Percentiles rank a stretch among this genome's conserved stretches.
Evolutionary conservation across 1,140 invertebrate genomes (phyloP).

Genomic region (Caenorhabditis inopinata): DNA sequence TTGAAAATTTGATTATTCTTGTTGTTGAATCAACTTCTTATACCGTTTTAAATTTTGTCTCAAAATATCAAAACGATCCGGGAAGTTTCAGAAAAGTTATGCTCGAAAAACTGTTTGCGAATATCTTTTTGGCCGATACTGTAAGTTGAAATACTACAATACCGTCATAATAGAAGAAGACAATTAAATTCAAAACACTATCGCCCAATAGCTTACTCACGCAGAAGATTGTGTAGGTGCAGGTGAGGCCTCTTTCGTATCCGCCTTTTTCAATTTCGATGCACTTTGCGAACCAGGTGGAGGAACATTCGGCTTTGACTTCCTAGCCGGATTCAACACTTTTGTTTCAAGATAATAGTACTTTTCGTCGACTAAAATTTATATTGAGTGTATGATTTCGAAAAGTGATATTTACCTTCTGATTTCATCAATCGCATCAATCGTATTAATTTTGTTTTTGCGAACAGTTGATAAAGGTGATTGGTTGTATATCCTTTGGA

Average conservation of each 20-base stretch:
- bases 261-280: slow-evolving; percentile 12
- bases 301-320: background rate
- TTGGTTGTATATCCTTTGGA: slow-evolving; percentile 74
- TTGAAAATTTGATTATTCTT: no score
- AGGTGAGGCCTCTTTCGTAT: slow-evolving; percentile 61
- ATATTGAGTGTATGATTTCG: slow-evolving; percentile 49
- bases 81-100: no score
- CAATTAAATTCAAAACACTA: background rate
- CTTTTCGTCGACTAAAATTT: slow-evolving; percentile 68
- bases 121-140: no score
- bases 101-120: no score
- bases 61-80: no score
- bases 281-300: slow-evolving; percentile 64
- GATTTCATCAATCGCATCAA: slow-evolving; percentile 70
- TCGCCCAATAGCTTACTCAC: no score
- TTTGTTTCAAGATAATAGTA: slow-evolving; percentile 15
- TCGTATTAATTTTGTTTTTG: slow-evolving; percentile 75
- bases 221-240: background rate
- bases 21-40: no score
- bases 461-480: slow-evolving; percentile 76
- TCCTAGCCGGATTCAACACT: slow-evolving; percentile 36
- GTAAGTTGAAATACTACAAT: no score
- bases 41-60: no score
- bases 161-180: no score
- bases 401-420: background rate